Conservation (phyloP, 1,140 invertebrate species). For the Solen grandis region DNA sequence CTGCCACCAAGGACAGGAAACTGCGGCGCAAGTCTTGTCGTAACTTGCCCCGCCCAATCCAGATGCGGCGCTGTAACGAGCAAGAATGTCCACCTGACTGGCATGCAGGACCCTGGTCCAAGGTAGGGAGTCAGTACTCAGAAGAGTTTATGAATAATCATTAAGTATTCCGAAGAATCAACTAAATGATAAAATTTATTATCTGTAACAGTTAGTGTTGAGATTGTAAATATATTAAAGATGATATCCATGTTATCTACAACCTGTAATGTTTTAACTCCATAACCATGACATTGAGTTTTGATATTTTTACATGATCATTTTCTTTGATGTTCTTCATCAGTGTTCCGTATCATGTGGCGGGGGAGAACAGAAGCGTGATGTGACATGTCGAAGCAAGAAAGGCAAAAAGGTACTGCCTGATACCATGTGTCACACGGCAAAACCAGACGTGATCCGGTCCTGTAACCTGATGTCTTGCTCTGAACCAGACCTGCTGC, state of each 20-base stretch:
- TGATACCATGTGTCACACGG: constrained; percentile 54
- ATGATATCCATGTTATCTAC: too few relatives aligned
- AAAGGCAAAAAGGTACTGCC: constrained; percentile 55
- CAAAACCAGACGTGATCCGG: constrained; percentile 52
- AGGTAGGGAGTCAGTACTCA: too few relatives aligned
- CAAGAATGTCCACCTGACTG: constrained; percentile 86
- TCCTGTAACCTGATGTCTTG: constrained; percentile 32
- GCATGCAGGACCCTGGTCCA: constrained; percentile 79
- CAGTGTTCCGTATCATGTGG: constrained; percentile 89
- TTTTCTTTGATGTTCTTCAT: too few relatives aligned
- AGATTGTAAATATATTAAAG: too few relatives aligned
- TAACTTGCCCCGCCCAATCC: constrained; percentile 80
- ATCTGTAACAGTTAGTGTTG: too few relatives aligned
- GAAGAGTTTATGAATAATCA: too few relatives aligned
- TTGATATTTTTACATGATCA: too few relatives aligned
- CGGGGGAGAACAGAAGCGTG: constrained; percentile 85
- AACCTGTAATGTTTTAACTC: too few relatives aligned
- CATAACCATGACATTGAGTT: too few relatives aligned
- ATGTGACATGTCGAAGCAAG: constrained; percentile 84
- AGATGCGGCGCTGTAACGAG: constrained; percentile 84
- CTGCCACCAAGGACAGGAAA: constrained; percentile 61
- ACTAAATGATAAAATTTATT: too few relatives aligned
- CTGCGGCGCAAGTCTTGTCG: constrained; percentile 77
- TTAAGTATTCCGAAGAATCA: too few relatives aligned
- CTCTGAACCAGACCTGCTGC: constrained; percentile 1